Conservation (phyloP, 2,113 vertebrate species). For the Triplophysa dalaica region DNA sequence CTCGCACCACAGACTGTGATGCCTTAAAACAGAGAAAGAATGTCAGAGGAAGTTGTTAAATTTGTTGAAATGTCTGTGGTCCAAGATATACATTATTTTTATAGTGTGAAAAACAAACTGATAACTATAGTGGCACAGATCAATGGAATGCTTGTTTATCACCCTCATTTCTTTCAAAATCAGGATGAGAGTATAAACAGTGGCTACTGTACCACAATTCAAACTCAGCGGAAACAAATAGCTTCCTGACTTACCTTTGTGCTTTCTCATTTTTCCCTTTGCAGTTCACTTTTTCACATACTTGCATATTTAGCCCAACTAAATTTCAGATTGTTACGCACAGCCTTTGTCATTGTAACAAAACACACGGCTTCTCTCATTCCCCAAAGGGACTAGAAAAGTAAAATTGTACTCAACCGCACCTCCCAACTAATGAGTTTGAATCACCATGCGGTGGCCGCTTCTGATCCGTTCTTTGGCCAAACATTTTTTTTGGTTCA, state of each 20-base stretch:
- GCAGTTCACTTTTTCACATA: not conserved
- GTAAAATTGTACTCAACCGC: constrained; percentile 2
- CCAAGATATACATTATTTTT: no score
- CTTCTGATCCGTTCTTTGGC: not conserved
- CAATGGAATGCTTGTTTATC: no score
- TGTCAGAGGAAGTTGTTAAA: not conserved
- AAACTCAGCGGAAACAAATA: not conserved
- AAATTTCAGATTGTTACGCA: not conserved
- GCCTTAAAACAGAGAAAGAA: not conserved
- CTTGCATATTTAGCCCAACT: not conserved
- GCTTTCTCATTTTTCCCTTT: no score
- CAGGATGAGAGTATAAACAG: no score
- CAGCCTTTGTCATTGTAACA: not conserved
- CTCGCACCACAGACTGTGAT: not conserved
- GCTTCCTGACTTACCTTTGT: not conserved
- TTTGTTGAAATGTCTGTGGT: no score
- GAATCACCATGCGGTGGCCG: not conserved
- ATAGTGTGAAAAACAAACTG: no score
- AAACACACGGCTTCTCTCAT: not conserved
- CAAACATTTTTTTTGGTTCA: not conserved
- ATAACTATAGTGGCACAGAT: no score
- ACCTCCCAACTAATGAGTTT: not conserved
- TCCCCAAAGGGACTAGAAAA: not conserved
- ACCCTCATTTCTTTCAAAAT: no score
- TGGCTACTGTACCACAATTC: not conserved